Conservation (phyloP, 1,140 invertebrate genomes). For the Lasioglossum albipes region DNA sequence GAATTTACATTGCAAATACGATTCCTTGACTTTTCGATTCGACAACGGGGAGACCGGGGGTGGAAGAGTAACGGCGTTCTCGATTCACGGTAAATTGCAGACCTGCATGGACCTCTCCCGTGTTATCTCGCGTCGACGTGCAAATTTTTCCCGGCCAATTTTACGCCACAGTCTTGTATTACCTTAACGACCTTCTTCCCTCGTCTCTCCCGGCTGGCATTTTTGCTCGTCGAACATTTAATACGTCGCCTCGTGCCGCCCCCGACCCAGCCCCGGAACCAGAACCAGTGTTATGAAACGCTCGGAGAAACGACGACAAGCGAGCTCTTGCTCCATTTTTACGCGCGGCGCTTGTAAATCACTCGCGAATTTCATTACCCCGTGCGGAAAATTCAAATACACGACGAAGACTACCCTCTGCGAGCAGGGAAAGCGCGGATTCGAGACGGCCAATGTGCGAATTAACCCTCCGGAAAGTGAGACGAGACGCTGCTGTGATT, state of each 20-base stretch:
- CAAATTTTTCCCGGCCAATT: conserved; percentile 39
- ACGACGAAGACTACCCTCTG: neutral
- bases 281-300: neutral
- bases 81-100: conserved; percentile 30
- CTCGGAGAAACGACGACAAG: conserved; percentile 1
- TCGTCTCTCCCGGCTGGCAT: neutral
- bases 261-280: too few species aligned
- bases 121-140: conserved; percentile 23
- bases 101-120: conserved; percentile 7
- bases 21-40: conserved; percentile 28
- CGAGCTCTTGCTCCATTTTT: neutral
- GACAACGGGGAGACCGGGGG: neutral
- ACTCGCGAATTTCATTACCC: conserved; percentile 35
- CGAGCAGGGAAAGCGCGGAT: neutral
- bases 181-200: conserved; percentile 46
- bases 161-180: conserved; percentile 25
- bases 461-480: too few species aligned
- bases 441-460: neutral
- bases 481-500: too few species aligned
- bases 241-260: neutral
- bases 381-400: neutral
- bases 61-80: conserved; percentile 10
- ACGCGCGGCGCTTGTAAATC: conserved; percentile 27
- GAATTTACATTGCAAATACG: conserved; percentile 56
- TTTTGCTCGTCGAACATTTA: conserved; percentile 28